These are phyloP conservation scores for Deilephila porcellus DNA, from an alignment of 2,888 invertebrate genomes.

Conservation along the genomic window DNA sequence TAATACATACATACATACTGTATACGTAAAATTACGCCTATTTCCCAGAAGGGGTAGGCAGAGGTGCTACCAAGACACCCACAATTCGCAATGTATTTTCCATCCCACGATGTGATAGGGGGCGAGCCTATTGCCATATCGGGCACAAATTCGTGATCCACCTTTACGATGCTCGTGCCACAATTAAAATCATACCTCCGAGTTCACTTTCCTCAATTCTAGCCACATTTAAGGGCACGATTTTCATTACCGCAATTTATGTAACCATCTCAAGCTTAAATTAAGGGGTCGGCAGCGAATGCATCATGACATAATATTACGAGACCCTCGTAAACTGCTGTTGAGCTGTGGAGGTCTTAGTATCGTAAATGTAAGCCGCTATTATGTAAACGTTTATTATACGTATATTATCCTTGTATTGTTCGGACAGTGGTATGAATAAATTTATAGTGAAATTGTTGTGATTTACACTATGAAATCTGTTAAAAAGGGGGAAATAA, in stretches of 20 bases:
- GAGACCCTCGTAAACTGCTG: slow-evolving; percentile 31
- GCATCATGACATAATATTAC: slow-evolving; percentile 46
- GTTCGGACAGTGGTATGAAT: background rate
- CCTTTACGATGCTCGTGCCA: background rate
- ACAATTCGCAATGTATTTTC: too few relatives aligned
- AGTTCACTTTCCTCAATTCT: background rate
- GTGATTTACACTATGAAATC: too few relatives aligned
- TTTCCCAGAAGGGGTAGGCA: too few relatives aligned
- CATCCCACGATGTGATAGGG: too few relatives aligned
- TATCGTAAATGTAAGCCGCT: slow-evolving; percentile 30
- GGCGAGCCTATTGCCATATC: too few relatives aligned
- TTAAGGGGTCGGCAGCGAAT: slow-evolving; percentile 45
- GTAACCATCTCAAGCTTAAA: slow-evolving; percentile 41
- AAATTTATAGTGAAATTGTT: too few relatives aligned
- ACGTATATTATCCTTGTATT: slow-evolving; percentile 3
- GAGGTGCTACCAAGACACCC: too few relatives aligned
- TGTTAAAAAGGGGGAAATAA: too few relatives aligned
- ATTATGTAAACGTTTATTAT: slow-evolving; percentile 28
- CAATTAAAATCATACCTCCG: background rate
- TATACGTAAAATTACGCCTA: too few relatives aligned
- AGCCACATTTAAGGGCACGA: slow-evolving; percentile 37
- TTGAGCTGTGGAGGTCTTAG: slow-evolving; percentile 22
- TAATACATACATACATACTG: too few relatives aligned
- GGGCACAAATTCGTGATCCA: too few relatives aligned
- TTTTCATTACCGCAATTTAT: slow-evolving; percentile 48